These are phyloP conservation scores for Ondatra zibethicus DNA, from an alignment of 2,113 vertebrate species.

Conservation along the genomic window DNA sequence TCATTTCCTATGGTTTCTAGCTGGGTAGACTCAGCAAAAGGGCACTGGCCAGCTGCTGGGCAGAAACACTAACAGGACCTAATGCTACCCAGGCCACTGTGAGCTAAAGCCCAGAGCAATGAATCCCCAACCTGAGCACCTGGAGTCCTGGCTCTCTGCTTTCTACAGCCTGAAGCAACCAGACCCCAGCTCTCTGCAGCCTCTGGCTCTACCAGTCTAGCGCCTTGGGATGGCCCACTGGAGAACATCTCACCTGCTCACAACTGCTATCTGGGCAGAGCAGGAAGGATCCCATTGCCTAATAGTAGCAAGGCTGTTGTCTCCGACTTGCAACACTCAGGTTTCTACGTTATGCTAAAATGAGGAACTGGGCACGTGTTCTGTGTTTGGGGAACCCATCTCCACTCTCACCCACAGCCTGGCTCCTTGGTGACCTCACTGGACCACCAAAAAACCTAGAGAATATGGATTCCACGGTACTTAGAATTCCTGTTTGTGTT, in stretches of 20 bases:
- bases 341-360: neutral
- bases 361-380: no score
- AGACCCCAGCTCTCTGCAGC: neutral
- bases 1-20: neutral
- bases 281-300: neutral
- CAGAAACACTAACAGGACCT: neutral
- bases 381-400: neutral
- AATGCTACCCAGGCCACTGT: neutral
- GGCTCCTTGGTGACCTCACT: neutral
- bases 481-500: neutral
- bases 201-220: neutral
- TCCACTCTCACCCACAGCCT: neutral
- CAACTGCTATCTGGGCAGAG: neutral
- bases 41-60: neutral
- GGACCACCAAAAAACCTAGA: neutral
- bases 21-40: neutral
- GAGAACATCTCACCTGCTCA: neutral
- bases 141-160: neutral
- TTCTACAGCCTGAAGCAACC: neutral
- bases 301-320: neutral
- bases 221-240: no score
- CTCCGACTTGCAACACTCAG: neutral
- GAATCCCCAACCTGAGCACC: neutral
- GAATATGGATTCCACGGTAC: no score
- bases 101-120: neutral